Evolutionary conservation across 2,797 vertebrate genomes (phyloP).

Genomic region (Petrocephalus schoutedeni): DNA sequence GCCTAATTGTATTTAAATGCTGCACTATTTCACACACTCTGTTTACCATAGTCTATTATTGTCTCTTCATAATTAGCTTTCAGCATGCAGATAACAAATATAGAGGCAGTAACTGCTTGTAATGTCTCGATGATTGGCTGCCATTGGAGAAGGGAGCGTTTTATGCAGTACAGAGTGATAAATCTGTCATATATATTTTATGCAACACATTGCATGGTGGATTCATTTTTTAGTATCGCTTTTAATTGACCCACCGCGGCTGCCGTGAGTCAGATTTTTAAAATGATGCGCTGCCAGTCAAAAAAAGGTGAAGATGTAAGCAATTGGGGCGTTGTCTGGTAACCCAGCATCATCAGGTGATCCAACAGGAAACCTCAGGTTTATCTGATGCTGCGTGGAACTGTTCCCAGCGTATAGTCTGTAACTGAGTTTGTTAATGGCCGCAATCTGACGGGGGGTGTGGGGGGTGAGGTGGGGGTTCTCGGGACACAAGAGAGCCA

Average conservation of each 20-base stretch:
- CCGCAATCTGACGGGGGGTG: not conserved
- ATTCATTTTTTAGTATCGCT: not conserved
- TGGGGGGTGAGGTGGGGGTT: not conserved
- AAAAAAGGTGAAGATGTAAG: not conserved
- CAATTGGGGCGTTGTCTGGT: not conserved
- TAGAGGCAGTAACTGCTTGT: not conserved
- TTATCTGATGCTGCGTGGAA: not conserved
- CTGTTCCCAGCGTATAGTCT: not conserved
- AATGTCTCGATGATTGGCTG: not conserved
- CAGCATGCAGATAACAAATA: not conserved
- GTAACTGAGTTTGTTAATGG: slow-evolving; percentile 6
- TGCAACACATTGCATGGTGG: not conserved
- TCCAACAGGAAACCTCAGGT: not conserved
- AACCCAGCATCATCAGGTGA: not conserved
- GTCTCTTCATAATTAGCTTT: not conserved
- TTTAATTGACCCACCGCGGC: not conserved
- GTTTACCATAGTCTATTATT: not conserved
- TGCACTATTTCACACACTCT: not conserved
- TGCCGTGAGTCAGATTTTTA: not conserved
- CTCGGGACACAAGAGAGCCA: slow-evolving; percentile 25
- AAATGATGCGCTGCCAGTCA: not conserved
- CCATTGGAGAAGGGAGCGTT: not conserved
- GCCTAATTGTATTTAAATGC: not conserved
- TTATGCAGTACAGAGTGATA: not conserved
- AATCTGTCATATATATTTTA: not conserved